A percentile compares a stretch with the other conserved stretches of the same genome.
Evolutionary conservation across 2,888 invertebrate genomes (phyloP).

Genomic region (Diarsia dahlii): DNA sequence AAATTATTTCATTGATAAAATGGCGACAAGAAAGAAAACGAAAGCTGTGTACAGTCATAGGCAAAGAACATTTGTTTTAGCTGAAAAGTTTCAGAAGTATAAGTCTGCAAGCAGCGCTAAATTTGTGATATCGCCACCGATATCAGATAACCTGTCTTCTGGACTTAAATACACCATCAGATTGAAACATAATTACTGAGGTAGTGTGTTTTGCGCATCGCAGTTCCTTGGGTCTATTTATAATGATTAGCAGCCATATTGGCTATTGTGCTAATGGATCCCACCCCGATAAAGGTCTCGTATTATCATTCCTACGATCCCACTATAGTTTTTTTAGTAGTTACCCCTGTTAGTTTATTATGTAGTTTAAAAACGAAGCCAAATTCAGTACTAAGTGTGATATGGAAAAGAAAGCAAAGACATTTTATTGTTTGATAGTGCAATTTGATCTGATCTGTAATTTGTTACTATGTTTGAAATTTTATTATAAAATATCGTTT

Average conservation of each 20-base stretch:
- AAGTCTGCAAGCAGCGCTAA: slow-evolving; percentile 83
- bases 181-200: slow-evolving; percentile 83
- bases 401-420: slow-evolving; percentile 79
- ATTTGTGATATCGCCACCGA: slow-evolving; percentile 85
- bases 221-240: slow-evolving; percentile 64
- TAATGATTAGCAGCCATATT: slow-evolving; percentile 64
- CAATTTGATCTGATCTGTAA: slow-evolving; percentile 85
- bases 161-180: slow-evolving; percentile 88
- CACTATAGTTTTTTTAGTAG: slow-evolving; percentile 76
- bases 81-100: slow-evolving; percentile 86
- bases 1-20: slow-evolving; percentile 86
- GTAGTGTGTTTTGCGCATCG: slow-evolving; percentile 67
- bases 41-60: slow-evolving; percentile 84
- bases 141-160: slow-evolving; percentile 72
- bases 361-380: slow-evolving; percentile 80
- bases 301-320: slow-evolving; percentile 81
- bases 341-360: slow-evolving; percentile 83
- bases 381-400: slow-evolving; percentile 86
- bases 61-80: slow-evolving; percentile 82
- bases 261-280: slow-evolving; percentile 68
- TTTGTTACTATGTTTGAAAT: slow-evolving; percentile 82
- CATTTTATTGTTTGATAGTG: slow-evolving; percentile 75
- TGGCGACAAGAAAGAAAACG: slow-evolving; percentile 83
- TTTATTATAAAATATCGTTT: slow-evolving; percentile 79
- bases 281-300: slow-evolving; percentile 78